Evolutionary conservation across 1,140 invertebrate species (phyloP), one percentile per base, ranked within the genome.

Genomic region (Drosophila melanica): DNA sequence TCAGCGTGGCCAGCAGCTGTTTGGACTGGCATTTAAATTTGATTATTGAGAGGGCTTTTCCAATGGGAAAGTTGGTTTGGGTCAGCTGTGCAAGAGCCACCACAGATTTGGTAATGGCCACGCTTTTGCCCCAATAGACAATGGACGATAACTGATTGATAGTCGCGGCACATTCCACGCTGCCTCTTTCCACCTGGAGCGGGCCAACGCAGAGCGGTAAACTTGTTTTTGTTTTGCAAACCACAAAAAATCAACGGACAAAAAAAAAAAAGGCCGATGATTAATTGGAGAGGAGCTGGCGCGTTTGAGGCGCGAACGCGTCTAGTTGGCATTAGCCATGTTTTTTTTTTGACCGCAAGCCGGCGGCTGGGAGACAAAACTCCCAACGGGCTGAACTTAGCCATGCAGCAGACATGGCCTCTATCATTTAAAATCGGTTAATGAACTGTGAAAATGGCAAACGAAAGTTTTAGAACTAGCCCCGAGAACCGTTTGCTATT

Each of bases 141-240:
- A 84, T 66, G 76, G 55, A 67, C 79, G 65, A 58, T 68, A 81
- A 80, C 76, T 87, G 84, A 87, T 87, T 87, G 84, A 87, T 87
- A 87, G 84, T 87, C 84, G 66, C 70, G 84, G 84, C 84, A 87
- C 84, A 87, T 87, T 89, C 84, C 84, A 79, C 54, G 76, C 82
- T 81, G 57, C 81, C 75, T 72, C 50, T 66, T 37, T 37, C 42
- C 79, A 55, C 79, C 68, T 60, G 60, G 58, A 62, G 59, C 69
- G 33, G 51, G 47, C 27, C 27, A 27, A n/a, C n/a, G 67, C 75
- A 27, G 27, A 27, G 27, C 68, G 23, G 53, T 71, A 84, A 87
- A 87, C 84, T 82, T 75, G 84, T 87, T 87, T 85, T 77, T 72
- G 48, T 76, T 80, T 72, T 75, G 75, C 85, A 45, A 58, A 58